A percentile compares a stretch with the other conserved stretches of the same genome.
Evolutionary conservation across 1,140 invertebrate species (phyloP).

Genomic region (Phthorimaea operculella): DNA sequence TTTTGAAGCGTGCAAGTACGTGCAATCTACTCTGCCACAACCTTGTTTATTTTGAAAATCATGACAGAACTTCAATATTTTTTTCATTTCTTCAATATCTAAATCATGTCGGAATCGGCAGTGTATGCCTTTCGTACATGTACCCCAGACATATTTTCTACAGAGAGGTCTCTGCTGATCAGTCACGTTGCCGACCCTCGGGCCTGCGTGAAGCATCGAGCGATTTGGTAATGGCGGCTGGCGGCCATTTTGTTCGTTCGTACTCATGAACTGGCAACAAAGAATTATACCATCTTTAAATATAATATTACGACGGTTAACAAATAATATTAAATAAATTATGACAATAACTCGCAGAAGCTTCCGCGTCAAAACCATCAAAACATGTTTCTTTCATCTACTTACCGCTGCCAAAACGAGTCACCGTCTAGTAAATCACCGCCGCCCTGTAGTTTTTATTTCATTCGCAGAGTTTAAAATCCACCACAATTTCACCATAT

Average conservation of each 20-base stretch:
- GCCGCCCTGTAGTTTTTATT: neutral
- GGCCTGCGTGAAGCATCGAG: conserved; percentile 16
- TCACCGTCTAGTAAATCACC: neutral
- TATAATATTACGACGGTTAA: too few species aligned
- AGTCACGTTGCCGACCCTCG: conserved; percentile 4
- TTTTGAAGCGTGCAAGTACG: conserved; percentile 37
- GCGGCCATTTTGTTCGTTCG: conserved; percentile 29
- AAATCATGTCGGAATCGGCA: conserved; percentile 41
- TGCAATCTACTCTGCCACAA: conserved; percentile 38
- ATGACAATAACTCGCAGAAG: too few species aligned
- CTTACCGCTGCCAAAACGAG: neutral
- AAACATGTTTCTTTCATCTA: too few species aligned
- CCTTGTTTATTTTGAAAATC: conserved; percentile 43
- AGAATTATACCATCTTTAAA: neutral
- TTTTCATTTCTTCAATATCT: conserved; percentile 43
- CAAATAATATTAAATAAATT: too few species aligned
- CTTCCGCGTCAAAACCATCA: too few species aligned
- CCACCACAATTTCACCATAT: too few species aligned
- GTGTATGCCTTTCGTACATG: conserved; percentile 34
- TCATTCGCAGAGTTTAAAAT: too few species aligned
- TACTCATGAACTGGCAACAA: conserved; percentile 28
- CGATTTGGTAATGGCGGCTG: conserved; percentile 25
- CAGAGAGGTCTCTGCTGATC: conserved; percentile 26
- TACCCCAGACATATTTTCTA: conserved; percentile 42
- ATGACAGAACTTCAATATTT: conserved; percentile 43